Conservation (phyloP, 2,797 vertebrate species). For the Pampus argenteus region DNA sequence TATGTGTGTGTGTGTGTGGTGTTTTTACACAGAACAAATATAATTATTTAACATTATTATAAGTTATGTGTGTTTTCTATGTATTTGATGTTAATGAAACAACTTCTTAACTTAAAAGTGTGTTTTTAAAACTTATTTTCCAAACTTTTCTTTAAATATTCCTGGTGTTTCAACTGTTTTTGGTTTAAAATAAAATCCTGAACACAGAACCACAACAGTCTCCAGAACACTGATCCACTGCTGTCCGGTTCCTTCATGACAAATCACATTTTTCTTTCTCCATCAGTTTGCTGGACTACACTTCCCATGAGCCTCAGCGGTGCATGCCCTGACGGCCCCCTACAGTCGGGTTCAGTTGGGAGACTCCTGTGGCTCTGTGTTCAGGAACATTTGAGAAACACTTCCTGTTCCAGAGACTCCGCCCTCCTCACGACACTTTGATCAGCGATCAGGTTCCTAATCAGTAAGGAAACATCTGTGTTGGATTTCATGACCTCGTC, state of each 20-base stretch:
- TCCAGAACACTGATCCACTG: conserved; percentile 13
- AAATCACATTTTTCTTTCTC: not conserved
- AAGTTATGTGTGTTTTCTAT: too few relatives aligned
- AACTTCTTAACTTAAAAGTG: too few relatives aligned
- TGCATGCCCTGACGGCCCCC: not conserved
- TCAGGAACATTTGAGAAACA: not conserved
- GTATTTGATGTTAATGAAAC: too few relatives aligned
- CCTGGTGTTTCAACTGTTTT: not conserved
- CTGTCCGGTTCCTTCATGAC: not conserved
- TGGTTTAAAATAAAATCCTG: not conserved
- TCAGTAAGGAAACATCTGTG: conserved; percentile 1
- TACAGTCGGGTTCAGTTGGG: not conserved
- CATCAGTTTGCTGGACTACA: not conserved
- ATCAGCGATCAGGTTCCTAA: conserved; percentile 1
- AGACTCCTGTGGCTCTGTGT: not conserved
- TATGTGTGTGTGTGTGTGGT: too few relatives aligned
- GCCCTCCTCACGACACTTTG: conserved; percentile 13
- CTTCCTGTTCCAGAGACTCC: conserved; percentile 53
- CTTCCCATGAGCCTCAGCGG: conserved; percentile 29
- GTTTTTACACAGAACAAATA: too few relatives aligned
- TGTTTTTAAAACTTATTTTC: too few relatives aligned
- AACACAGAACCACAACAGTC: conserved; percentile 4
- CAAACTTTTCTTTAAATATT: not conserved
- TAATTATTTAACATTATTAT: too few relatives aligned
- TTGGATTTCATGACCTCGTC: conserved; percentile 1